Evolutionary conservation across 2,888 invertebrate species (phyloP), one percentile per base, ranked within the genome.

Genomic region (Drosophila multiciliata): DNA sequence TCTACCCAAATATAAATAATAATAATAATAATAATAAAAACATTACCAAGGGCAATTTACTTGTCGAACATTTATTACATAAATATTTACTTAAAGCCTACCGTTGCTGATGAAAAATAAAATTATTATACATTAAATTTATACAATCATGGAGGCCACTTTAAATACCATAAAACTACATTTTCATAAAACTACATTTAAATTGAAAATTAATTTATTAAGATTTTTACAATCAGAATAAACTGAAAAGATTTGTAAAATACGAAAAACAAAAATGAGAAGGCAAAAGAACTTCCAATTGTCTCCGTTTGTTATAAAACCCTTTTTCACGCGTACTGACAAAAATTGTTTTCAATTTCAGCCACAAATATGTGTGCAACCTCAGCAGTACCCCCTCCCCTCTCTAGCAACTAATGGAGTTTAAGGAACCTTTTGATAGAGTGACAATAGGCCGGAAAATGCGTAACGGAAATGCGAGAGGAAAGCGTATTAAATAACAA

Each of bases 401-500:
- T 17, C 12, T n/a, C 12, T n/a, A 0, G 53, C 54, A 35, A 50
- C 81, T 59, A 66, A 50, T 73, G 74, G 67, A 69, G 69, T 67
- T 82, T 70, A 66, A 64, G 72, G 68, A 85, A 75, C 76, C 72
- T 73, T 26, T 73, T 75, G 77, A 78, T 80, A 80, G 79, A 89
- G 76, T 81, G 89, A 87, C 87, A 87, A 87, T 73, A 52, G 82
- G 65, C 66, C 62, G 65, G 64, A 69, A 80, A 78, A 69, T 70
- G 72, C 72, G 66, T 66, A 74, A 53, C 63, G 80, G 78, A 90
- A 86, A 79, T 84, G 76, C 67, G 67, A 42, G 66, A 64, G 63
- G 59, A 73, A 74, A 90, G 81, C 87, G 73, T 90, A 90, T 88
- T 89, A 85, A 90, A 90, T 80, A 78, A 74, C 78, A 75, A 72